Evolutionary conservation across 2,113 vertebrate species (phyloP).

Genomic region (Hemibagrus wyckioides): DNA sequence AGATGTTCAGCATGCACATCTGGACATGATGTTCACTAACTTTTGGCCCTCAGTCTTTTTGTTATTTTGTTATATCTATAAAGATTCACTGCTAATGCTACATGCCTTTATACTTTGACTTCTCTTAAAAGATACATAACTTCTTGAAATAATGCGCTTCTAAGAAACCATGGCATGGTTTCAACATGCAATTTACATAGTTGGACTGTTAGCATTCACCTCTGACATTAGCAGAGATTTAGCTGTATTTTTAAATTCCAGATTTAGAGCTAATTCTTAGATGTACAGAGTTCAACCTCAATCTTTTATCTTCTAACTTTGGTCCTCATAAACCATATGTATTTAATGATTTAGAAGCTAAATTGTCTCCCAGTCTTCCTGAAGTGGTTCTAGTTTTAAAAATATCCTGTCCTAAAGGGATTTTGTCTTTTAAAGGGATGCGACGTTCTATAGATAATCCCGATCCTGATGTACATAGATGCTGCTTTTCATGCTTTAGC

Average conservation of each 20-base stretch:
- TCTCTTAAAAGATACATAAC: not conserved
- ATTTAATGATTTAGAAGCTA: too few relatives aligned
- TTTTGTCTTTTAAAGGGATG: not conserved
- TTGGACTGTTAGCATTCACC: not conserved
- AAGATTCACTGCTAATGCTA: too few relatives aligned
- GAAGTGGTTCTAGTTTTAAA: slow-evolving; percentile 2
- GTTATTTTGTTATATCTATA: too few relatives aligned
- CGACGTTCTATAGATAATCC: not conserved
- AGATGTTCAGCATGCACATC: too few relatives aligned
- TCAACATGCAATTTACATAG: not conserved
- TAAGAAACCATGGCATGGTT: not conserved
- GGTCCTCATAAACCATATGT: too few relatives aligned
- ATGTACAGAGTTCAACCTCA: not conserved
- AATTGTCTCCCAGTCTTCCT: not conserved
- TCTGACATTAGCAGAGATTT: not conserved
- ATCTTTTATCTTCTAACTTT: too few relatives aligned
- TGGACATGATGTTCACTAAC: too few relatives aligned
- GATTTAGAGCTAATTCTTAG: not conserved
- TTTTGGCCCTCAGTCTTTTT: too few relatives aligned
- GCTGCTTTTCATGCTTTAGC: not conserved
- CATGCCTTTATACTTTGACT: not conserved
- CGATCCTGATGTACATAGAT: not conserved
- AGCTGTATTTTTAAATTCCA: not conserved
- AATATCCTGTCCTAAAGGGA: too few relatives aligned
- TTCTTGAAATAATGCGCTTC: not conserved